Percentiles rank a stretch among this genome's conserved stretches.
Conservation (phyloP, 2,888 invertebrate species). For the Cybosia mesomella region DNA sequence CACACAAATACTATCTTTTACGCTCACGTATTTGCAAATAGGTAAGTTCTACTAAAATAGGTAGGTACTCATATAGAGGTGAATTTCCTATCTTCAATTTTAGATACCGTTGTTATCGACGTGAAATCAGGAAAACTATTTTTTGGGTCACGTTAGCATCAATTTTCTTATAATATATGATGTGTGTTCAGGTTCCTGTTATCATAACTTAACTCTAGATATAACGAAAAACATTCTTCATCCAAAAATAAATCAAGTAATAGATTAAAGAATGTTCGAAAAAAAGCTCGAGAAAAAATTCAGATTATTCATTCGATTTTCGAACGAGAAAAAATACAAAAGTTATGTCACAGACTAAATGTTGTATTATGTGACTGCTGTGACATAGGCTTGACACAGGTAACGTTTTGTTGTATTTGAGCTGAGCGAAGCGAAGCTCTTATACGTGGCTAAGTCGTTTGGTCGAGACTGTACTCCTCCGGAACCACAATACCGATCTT, state of each 20-base stretch:
- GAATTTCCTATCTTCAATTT: slow-evolving; percentile 1
- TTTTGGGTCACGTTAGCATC: neutral
- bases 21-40: neutral
- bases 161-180: neutral
- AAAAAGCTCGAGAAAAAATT: no score
- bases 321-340: neutral
- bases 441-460: no score
- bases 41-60: neutral
- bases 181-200: neutral
- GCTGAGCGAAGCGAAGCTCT: no score
- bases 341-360: neutral
- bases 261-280: no score
- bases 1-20: no score
- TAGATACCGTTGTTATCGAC: slow-evolving; percentile 2
- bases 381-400: no score
- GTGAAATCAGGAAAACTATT: neutral
- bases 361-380: neutral
- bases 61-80: neutral
- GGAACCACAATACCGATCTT: no score
- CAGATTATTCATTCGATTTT: neutral
- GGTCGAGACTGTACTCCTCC: no score
- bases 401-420: neutral
- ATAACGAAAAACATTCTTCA: neutral
- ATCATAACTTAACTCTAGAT: neutral
- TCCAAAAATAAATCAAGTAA: neutral